These are phyloP conservation scores for Coranthus polyacanthus DNA, from an alignment of 2,797 vertebrate species.

Conservation along the genomic window DNA sequence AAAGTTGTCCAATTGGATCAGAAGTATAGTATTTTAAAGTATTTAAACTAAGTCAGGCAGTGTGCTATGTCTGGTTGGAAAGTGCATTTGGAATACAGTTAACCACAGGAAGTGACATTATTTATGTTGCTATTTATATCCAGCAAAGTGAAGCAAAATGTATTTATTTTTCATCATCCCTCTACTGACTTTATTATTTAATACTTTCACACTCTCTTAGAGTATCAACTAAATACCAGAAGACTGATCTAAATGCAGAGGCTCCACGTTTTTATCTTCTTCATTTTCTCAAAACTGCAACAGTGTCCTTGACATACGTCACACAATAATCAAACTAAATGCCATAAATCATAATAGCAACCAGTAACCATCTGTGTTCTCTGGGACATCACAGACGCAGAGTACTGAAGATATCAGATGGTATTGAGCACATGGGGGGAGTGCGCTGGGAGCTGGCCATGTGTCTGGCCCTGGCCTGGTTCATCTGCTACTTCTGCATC, in stretches of 20 bases:
- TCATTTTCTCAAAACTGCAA: not conserved
- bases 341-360: constrained; percentile 6
- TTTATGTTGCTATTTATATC: constrained; percentile 21
- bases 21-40: not conserved
- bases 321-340: constrained; percentile 1
- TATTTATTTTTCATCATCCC: constrained; percentile 46
- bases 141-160: constrained; percentile 15
- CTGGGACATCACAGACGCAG: constrained; percentile 85
- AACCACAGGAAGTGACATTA: constrained; percentile 12
- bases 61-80: too few species aligned
- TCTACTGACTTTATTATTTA: constrained; percentile 35
- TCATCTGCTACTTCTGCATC: constrained; percentile 99
- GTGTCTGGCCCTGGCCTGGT: constrained; percentile 96
- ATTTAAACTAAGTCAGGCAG: not conserved
- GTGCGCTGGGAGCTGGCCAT: constrained; percentile 97
- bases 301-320: not conserved
- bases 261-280: not conserved
- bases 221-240: constrained; percentile 7
- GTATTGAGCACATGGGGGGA: constrained; percentile 95
- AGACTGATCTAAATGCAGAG: constrained; percentile 1
- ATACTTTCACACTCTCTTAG: not conserved
- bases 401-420: constrained; percentile 94
- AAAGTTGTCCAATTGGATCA: not conserved
- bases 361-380: constrained; percentile 24
- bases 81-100: too few species aligned